Conservation (phyloP, 2,797 vertebrate species). For the Mionectes olivaceus region DNA sequence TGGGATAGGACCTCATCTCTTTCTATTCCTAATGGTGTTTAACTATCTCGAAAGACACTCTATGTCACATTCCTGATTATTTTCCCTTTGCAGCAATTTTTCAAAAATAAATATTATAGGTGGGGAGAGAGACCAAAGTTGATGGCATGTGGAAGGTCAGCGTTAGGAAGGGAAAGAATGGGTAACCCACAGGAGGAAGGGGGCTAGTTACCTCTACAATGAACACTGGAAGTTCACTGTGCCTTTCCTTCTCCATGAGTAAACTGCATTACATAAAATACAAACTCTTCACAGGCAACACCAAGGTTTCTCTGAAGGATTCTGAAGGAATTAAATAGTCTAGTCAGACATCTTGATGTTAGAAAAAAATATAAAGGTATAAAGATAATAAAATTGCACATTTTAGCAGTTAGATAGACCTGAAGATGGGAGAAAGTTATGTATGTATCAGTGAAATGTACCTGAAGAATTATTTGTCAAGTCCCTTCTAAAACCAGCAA, state of each 20-base stretch:
- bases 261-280: neutral
- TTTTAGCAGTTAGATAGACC: constrained; percentile 1
- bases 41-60: neutral
- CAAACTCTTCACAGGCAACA: neutral
- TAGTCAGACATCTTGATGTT: neutral
- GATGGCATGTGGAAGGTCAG: neutral
- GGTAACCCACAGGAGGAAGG: neutral
- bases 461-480: neutral
- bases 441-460: neutral
- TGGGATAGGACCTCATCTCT: neutral
- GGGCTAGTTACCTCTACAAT: neutral
- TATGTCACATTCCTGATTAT: neutral
- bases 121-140: neutral
- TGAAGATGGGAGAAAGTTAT: neutral
- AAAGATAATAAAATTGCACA: neutral
- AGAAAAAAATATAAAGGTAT: constrained; percentile 6
- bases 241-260: neutral
- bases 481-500: neutral
- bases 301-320: constrained; percentile 24
- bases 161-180: neutral
- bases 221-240: neutral
- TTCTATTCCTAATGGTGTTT: neutral
- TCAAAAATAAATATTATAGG: neutral
- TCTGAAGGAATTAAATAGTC: neutral
- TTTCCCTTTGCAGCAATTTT: neutral